Evolutionary conservation across 2,888 invertebrate species (phyloP).

Genomic region (Lottia scabra): DNA sequence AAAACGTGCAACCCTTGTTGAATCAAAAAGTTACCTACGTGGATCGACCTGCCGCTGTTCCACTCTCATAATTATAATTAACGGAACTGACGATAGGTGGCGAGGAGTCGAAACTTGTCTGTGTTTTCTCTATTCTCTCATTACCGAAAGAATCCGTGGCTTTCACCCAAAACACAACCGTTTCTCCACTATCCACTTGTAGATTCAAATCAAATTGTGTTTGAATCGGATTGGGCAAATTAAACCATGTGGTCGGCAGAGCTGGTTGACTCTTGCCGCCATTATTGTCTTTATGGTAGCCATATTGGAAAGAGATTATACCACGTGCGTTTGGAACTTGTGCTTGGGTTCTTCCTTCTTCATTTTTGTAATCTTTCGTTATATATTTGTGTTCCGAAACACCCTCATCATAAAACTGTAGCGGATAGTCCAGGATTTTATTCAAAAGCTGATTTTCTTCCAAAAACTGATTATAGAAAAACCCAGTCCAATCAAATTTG

Average conservation of each 20-base stretch:
- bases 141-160: slow-evolving; percentile 35
- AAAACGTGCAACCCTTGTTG: no score
- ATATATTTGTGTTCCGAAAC: neutral
- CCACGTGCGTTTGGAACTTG: slow-evolving; percentile 36
- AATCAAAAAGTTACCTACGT: no score
- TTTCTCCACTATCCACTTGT: slow-evolving; percentile 22
- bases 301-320: slow-evolving; percentile 34
- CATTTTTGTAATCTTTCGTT: neutral
- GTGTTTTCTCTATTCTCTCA: slow-evolving; percentile 17
- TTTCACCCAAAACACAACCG: slow-evolving; percentile 34
- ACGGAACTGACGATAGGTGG: slow-evolving; percentile 12
- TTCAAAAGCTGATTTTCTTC: slow-evolving; percentile 31
- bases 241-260: slow-evolving; percentile 18
- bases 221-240: neutral
- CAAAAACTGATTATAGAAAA: slow-evolving; percentile 37
- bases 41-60: no score
- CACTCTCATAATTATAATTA: no score
- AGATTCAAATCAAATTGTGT: neutral
- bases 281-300: slow-evolving; percentile 9
- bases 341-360: slow-evolving; percentile 32
- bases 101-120: slow-evolving; percentile 34
- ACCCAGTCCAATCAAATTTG: slow-evolving; percentile 30
- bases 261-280: slow-evolving; percentile 7
- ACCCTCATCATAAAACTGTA: slow-evolving; percentile 23
- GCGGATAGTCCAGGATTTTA: slow-evolving; percentile 28